Evolutionary conservation across 2,888 invertebrate species (phyloP).

Genomic region (Perizoma affinitatum): DNA sequence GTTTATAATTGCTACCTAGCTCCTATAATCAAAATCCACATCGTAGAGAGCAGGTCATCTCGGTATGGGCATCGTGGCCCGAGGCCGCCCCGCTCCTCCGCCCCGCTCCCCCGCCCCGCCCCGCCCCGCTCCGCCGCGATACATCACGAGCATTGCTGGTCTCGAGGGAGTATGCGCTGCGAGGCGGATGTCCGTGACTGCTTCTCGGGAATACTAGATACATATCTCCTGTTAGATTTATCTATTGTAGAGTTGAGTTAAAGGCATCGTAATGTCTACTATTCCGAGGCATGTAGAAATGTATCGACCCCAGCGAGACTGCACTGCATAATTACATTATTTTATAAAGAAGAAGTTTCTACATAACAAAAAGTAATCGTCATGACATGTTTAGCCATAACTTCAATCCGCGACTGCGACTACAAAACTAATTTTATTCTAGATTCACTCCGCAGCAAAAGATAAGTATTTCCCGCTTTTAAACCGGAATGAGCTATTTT

Average conservation of each 20-base stretch:
- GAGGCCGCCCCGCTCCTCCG: background rate
- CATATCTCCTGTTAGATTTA: too few relatives aligned
- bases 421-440: too few relatives aligned
- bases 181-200: slow-evolving; percentile 7
- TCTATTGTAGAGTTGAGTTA: background rate
- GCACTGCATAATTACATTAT: too few relatives aligned
- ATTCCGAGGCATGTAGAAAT: background rate
- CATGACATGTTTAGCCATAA: too few relatives aligned
- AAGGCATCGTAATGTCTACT: background rate
- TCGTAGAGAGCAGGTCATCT: slow-evolving; percentile 13
- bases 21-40: slow-evolving; percentile 14
- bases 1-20: slow-evolving; percentile 5
- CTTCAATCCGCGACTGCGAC: too few relatives aligned
- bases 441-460: too few relatives aligned
- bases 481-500: too few relatives aligned
- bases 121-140: slow-evolving; percentile 1
- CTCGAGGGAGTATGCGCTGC: slow-evolving; percentile 11
- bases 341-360: too few relatives aligned
- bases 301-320: background rate
- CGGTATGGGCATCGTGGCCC: slow-evolving; percentile 9
- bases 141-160: background rate
- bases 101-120: too few relatives aligned
- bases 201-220: background rate
- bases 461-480: too few relatives aligned
- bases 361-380: too few relatives aligned